phyloP scores from a whole-genome alignment of 2,888 invertebrate genomes.

The Hipparchia sbordonii region DNA sequence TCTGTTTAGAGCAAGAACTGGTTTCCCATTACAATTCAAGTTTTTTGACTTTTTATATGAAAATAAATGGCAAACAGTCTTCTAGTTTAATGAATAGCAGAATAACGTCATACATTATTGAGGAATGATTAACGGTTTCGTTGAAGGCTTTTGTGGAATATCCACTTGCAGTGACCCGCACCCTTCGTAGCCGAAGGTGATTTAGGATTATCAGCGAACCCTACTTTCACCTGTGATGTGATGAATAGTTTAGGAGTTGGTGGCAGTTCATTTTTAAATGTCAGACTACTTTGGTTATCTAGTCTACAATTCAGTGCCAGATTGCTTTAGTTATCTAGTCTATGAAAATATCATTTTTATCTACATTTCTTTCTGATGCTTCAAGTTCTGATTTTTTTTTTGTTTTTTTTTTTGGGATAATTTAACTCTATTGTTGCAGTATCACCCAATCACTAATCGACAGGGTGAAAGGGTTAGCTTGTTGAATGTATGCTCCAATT shows the following conservation, averaged over 20 bases:
- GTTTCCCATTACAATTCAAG: background rate
- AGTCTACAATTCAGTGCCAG: background rate
- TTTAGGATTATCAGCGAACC: conserved; percentile 67
- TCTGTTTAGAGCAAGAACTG: conserved; percentile 4
- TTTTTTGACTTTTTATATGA: background rate
- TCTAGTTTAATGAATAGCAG: conserved; percentile 24
- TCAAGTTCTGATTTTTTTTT: too few relatives aligned
- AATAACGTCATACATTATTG: conserved; percentile 32
- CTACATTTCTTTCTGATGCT: too few relatives aligned
- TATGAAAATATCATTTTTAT: too few relatives aligned
- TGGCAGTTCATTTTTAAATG: background rate
- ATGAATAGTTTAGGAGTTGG: conserved; percentile 5
- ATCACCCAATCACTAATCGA: too few relatives aligned
- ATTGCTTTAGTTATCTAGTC: background rate
- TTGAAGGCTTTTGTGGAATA: conserved; percentile 43
- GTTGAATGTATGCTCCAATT: too few relatives aligned
- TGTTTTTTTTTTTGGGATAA: too few relatives aligned
- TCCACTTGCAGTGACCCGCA: conserved; percentile 52
- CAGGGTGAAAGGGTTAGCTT: too few relatives aligned
- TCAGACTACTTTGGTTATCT: background rate
- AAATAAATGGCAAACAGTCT: background rate
- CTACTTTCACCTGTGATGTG: conserved; percentile 72
- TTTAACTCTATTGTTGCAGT: too few relatives aligned
- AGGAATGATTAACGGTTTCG: conserved; percentile 45
- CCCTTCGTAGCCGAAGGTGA: conserved; percentile 58